Evolutionary conservation across 2,797 vertebrate species (phyloP), one percentile per base, ranked within the genome.

Genomic region (Danionella dracula): DNA sequence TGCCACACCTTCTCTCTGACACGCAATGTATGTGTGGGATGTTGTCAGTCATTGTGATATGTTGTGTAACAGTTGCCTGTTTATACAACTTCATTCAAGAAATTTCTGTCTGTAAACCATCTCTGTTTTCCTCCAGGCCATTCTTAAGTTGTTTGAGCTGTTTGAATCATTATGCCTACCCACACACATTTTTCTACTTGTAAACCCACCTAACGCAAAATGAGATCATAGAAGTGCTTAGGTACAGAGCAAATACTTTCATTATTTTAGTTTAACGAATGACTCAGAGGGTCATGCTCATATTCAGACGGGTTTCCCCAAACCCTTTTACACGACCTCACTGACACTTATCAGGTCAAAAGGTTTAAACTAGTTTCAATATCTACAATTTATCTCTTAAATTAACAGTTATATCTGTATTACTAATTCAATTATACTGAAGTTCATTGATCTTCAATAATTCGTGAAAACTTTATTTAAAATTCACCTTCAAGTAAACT

Each of bases 231-330:
- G 32, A 16, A 35, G 17, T 17, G 15, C n/a, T 51, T 48, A 60
- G 19, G 38, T 62, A 66, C 67, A 32, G 16, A 60, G 49, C 58
- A 68, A 71, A 71, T 67, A 59, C 41, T 46, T 63, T 59, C 23
- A 70, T 27, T 54, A 21, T 29, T 58, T 64, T 51, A 31, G 49
- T 66, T 75, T 73, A 68, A 45, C 16, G 57, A 66, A 66, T 74
- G 71, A 76, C 71, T 76, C 64, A 73, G 21, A 48, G 44, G 58
- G 58, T 67, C 66, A 68, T 19, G 19, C 19, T 68, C 54, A 53
- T 76, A 35, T 46, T 66, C 21, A 68, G 55, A 66, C 61, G 60
- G 71, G 64, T 57, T 76, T 71, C 75, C 75, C 71, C 71, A 53
- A 63, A 44, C 16, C 4, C 27, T 32, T 69, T 60, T 54, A 44